Evolutionary conservation across 92 coral and sea anemone species (phyloP), one percentile per base, ranked within the genome.

Genomic region (Parazoanthus swiftii): DNA sequence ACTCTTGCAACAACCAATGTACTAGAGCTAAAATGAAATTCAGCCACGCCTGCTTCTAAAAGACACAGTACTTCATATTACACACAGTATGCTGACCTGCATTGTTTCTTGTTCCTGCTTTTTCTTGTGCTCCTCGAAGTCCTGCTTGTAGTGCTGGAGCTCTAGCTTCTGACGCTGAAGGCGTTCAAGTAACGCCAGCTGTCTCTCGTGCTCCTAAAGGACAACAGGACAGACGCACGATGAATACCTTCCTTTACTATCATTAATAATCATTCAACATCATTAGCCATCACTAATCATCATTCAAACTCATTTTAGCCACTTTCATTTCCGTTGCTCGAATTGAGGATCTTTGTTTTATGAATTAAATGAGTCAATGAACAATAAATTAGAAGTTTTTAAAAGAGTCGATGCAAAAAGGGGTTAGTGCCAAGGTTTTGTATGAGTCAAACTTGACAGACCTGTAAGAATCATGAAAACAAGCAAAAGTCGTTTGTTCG

Each of bases 161-260:
- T 97, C 97, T 23, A 90, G 85, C 77, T 97, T 97, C 74, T 97
- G 99, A 50, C 92, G 91, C 88, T 97, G 95, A 44, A 95, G 96
- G 74, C 91, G 91, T 66, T 95, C 97, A 48, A 97, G 91, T 26
- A 93, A 93, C 68, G 93, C 90, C 56, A 95, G 86, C 94, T 95
- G 98, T 68, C 92, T 92, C 86, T 97, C 94, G 76, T 97, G 99
- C 74, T 97, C 99, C 99, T 97, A 83, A 16, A 71, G 15, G 76
- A 43, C 20, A 77, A 79, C 79, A 44, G 50, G 72, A 67, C 18
- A 23, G 68, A 8, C 70, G 15, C 8, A 13, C 58, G 13, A 29
- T 18, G 70, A 63, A 20, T 63, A 63, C 70, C 18, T 63, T 63
- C 26, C 14, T 63, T 63, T 6, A 63, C 26, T 63, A 23, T 63